Evolutionary conservation across 2,888 invertebrate species (phyloP).

Genomic region (Pemphredon lugubris): DNA sequence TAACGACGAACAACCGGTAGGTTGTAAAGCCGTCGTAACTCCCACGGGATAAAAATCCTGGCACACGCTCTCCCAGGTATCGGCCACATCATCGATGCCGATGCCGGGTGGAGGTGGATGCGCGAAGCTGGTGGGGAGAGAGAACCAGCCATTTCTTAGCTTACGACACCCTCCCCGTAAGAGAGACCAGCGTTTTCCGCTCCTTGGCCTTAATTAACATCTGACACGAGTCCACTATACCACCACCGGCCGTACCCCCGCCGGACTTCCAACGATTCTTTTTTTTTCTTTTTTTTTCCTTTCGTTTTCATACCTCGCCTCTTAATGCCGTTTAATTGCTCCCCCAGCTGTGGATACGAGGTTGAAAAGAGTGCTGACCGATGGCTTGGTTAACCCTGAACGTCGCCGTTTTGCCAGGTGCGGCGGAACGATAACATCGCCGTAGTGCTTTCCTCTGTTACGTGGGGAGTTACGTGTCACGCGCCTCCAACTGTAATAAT

Average conservation of each 20-base stretch:
- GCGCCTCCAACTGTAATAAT: background rate
- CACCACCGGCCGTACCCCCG: slow-evolving; percentile 63
- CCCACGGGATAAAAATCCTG: slow-evolving; percentile 74
- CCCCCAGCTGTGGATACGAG: slow-evolving; percentile 57
- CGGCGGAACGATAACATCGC: slow-evolving; percentile 51
- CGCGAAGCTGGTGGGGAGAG: slow-evolving; percentile 18
- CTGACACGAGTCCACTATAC: slow-evolving; percentile 74
- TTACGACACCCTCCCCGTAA: slow-evolving; percentile 74
- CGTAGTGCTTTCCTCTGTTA: slow-evolving; percentile 1
- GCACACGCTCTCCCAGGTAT: slow-evolving; percentile 69
- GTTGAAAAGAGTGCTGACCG: slow-evolving; percentile 54
- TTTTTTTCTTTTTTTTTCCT: slow-evolving; percentile 28
- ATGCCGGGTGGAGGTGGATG: slow-evolving; percentile 37
- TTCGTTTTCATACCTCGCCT: slow-evolving; percentile 24
- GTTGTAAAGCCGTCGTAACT: slow-evolving; percentile 71
- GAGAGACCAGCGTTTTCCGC: slow-evolving; percentile 72
- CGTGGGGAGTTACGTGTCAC: background rate
- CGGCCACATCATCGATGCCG: slow-evolving; percentile 32
- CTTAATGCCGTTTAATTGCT: slow-evolving; percentile 65
- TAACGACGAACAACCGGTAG: slow-evolving; percentile 68
- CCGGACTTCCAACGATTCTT: slow-evolving; percentile 55
- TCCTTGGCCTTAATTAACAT: slow-evolving; percentile 80
- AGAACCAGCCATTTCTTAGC: slow-evolving; percentile 68
- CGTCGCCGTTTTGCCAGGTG: slow-evolving; percentile 59
- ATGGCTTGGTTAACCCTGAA: slow-evolving; percentile 62